Evolutionary conservation across 2,797 vertebrate genomes (phyloP).

Genomic region (Eulemur coronatus): DNA sequence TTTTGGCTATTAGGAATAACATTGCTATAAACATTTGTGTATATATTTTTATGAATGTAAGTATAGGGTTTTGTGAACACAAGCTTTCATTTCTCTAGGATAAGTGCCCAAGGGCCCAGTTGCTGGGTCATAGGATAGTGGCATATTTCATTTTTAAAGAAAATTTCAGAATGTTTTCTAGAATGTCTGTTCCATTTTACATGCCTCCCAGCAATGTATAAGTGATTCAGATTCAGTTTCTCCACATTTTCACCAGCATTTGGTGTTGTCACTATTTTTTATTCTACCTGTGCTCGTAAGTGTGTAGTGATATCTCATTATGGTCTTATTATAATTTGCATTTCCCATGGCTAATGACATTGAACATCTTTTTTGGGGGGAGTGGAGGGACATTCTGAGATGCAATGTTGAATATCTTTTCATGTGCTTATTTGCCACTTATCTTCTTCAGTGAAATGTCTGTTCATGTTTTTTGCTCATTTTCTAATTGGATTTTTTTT

Average conservation of each 20-base stretch:
- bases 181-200: background rate
- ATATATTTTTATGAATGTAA: background rate
- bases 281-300: background rate
- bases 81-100: background rate
- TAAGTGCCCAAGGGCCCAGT: background rate
- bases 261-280: background rate
- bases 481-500: background rate
- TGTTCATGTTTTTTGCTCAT: background rate
- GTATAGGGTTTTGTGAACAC: background rate
- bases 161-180: conserved; percentile 1
- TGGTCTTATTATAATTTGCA: background rate
- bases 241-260: background rate
- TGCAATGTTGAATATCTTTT: background rate
- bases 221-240: background rate
- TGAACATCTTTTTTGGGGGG: background rate
- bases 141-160: background rate
- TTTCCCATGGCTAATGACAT: background rate
- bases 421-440: background rate
- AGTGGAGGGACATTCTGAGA: background rate
- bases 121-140: background rate
- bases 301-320: background rate
- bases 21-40: background rate
- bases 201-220: background rate
- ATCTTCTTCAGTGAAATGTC: background rate
- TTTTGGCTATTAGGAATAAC: background rate